phyloP scores from a whole-genome alignment of 2,888 invertebrate species.

The Rotaria magnacalcarata region DNA sequence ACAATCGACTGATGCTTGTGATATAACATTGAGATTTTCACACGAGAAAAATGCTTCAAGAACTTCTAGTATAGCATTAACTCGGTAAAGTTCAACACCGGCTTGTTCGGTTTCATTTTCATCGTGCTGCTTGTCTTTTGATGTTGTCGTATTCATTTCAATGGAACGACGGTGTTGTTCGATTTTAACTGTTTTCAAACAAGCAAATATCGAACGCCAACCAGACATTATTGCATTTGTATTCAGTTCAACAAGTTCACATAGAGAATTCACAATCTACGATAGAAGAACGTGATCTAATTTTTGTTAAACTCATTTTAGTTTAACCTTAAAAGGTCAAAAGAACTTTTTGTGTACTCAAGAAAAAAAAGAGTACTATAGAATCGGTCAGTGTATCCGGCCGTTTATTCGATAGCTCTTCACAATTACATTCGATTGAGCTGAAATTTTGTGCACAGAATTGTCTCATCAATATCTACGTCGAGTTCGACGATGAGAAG shows the following conservation, averaged over 20 bases:
- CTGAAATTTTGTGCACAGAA: too few relatives aligned
- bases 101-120: conserved; percentile 15
- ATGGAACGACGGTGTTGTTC: conserved; percentile 49
- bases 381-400: too few relatives aligned
- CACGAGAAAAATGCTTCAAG: conserved; percentile 75
- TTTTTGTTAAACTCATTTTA: conserved; percentile 50
- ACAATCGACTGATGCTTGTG: conserved; percentile 87
- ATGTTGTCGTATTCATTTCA: not conserved
- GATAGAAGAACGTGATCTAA: conserved; percentile 52
- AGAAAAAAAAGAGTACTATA: too few relatives aligned
- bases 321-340: conserved; percentile 60
- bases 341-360: too few relatives aligned
- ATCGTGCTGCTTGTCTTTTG: not conserved
- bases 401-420: too few relatives aligned
- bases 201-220: conserved; percentile 90
- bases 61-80: conserved; percentile 8
- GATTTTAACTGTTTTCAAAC: conserved; percentile 73
- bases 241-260: conserved; percentile 90
- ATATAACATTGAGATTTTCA: conserved; percentile 84
- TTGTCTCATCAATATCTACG: too few relatives aligned
- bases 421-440: too few relatives aligned
- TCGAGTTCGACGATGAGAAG: too few relatives aligned
- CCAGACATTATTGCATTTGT: conserved; percentile 86
- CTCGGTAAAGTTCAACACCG: not conserved
- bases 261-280: conserved; percentile 85